phyloP scores from a whole-genome alignment of 2,888 invertebrate genomes.

The Pheosia tremula region DNA sequence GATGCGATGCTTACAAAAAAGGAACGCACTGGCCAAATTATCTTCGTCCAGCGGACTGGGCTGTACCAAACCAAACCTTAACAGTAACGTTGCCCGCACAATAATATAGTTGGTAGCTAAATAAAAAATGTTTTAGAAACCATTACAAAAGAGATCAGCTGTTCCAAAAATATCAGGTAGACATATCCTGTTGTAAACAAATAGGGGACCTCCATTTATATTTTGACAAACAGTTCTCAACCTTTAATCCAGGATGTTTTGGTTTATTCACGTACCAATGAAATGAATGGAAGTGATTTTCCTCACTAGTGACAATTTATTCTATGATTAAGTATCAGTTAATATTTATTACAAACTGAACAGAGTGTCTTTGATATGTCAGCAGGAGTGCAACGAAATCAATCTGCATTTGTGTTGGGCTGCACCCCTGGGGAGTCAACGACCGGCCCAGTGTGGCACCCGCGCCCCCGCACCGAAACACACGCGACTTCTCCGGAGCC shows the following conservation, averaged over 20 bases:
- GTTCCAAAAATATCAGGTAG: constrained; percentile 33
- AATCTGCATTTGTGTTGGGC: constrained; percentile 57
- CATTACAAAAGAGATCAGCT: constrained; percentile 26
- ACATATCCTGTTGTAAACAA: constrained; percentile 19
- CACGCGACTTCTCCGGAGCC: constrained; percentile 66
- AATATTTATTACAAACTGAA: not conserved
- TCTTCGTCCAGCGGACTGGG: not conserved
- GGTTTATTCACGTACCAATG: too few species aligned
- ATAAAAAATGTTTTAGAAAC: constrained; percentile 5
- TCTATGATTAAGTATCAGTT: too few species aligned
- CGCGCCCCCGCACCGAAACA: constrained; percentile 61
- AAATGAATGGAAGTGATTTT: too few species aligned
- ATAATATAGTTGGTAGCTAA: constrained; percentile 3
- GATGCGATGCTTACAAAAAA: too few species aligned
- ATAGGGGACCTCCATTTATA: constrained; percentile 1
- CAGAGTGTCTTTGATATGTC: constrained; percentile 2
- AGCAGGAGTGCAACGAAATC: constrained; percentile 53
- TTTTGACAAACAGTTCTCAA: not conserved
- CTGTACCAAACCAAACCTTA: constrained; percentile 4
- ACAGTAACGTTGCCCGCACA: constrained; percentile 10
- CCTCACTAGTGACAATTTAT: too few species aligned
- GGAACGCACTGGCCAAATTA: too few species aligned
- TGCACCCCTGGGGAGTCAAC: constrained; percentile 73
- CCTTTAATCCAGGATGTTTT: not conserved
- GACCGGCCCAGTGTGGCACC: constrained; percentile 70